A percentile compares a stretch with the other conserved stretches of the same genome.
Conservation (phyloP, 1,140 invertebrate genomes). For the Drosophila willistoni region DNA sequence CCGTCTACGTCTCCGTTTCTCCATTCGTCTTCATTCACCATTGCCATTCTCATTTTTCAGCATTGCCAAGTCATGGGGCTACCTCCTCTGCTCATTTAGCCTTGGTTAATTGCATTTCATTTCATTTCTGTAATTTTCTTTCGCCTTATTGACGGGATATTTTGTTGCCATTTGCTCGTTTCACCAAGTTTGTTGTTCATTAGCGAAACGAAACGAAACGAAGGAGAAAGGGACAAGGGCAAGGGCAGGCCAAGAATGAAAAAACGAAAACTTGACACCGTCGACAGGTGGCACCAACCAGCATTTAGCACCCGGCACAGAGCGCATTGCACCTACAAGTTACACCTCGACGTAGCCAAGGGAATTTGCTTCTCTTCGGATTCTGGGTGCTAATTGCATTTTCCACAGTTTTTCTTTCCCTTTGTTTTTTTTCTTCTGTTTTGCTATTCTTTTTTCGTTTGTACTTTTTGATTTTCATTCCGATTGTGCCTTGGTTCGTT, state of each 20-base stretch:
- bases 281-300: conserved; percentile 3
- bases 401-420: conserved; percentile 7
- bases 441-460: neutral
- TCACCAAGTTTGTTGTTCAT: conserved; percentile 71
- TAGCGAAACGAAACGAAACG: conserved; percentile 62
- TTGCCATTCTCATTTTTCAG: neutral
- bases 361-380: neutral
- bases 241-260: conserved; percentile 24
- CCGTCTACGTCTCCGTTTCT: neutral
- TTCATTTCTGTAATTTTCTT: conserved; percentile 55
- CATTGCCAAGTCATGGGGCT: neutral
- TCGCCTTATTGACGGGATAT: conserved; percentile 53
- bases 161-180: conserved; percentile 40
- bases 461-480: neutral
- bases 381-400: conserved; percentile 20
- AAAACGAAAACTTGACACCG: conserved; percentile 20
- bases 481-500: conserved; percentile 42
- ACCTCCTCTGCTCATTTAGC: conserved; percentile 49
- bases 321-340: conserved; percentile 5
- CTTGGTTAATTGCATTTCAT: conserved; percentile 75
- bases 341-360: neutral
- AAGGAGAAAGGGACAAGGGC: conserved; percentile 15
- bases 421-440: neutral
- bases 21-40: too few species aligned
- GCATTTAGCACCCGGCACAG: neutral